Base-by-base conservation (phyloP, 2,888 invertebrate species). In the Bellardia bayeri region DNA sequence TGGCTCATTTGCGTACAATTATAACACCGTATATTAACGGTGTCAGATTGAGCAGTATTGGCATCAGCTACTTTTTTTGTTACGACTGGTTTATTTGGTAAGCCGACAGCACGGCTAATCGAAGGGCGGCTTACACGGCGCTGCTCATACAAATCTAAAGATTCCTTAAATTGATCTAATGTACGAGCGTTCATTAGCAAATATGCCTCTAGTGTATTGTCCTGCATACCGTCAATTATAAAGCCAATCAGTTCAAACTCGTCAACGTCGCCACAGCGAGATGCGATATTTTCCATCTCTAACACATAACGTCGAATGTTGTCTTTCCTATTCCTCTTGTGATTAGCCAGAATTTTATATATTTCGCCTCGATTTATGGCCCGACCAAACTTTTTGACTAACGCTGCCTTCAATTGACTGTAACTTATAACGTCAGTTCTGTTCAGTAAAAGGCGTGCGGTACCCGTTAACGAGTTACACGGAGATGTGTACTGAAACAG, bases 301-400 rank as follows among this genome's bases (percentile, higher is more conserved):
- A 84, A 58, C 3, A 85, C 82, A 45, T 85, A 88, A 11, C 83
- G 88, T 11, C 88, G 74, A 1, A 87, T 78, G 69, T 72, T 79
- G 7, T 78, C 76, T 42, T 63, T 83, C 51, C 78, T 83, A 11
- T 83, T 63, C 83, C 83, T 78, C 13, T 58, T 79, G 37, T 58
- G 37, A 13, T 68, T 79, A 1, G 79, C 79, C 49, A 68, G 14
- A 58, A 49, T 68, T 45, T 79, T 79, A 16, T 79, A 79, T 45
- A 79, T 42, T 56, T 78, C 40, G 23, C 61, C 61, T 0, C 74
- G 76, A 78, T 56, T 78, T 45, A 49, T 51, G 11, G 64, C n/a
- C 16, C 78, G 56, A 42, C 58, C 78, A 78, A 78, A 78, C 54
- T 78, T 42, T 56, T 66, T 66, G 6, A 78, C 11, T 51, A 51